Percentiles rank a stretch among this genome's conserved stretches.
Conservation (phyloP, 2,888 invertebrate genomes). For the Xanthorhoe spadicearia region DNA sequence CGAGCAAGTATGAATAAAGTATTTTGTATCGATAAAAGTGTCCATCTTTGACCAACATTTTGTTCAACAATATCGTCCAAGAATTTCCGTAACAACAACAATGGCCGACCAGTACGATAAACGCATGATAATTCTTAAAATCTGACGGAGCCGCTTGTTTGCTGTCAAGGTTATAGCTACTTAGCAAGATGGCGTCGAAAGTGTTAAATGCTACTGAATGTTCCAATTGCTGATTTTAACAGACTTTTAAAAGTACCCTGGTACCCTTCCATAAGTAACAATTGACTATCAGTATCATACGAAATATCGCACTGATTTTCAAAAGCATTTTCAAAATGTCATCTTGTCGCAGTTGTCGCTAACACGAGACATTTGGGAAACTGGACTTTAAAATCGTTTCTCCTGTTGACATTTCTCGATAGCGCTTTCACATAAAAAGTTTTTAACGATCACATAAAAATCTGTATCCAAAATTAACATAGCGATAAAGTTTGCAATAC, state of each 20-base stretch:
- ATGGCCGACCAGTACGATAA: too few relatives aligned
- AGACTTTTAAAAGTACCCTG: not conserved
- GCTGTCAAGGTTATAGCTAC: slow-evolving; percentile 38
- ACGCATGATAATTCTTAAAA: not conserved
- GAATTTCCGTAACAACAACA: too few relatives aligned
- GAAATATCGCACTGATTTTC: slow-evolving; percentile 2
- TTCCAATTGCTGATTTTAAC: slow-evolving; percentile 18
- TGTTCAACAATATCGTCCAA: too few relatives aligned
- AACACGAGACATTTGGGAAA: slow-evolving; percentile 4
- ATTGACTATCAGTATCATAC: slow-evolving; percentile 1
- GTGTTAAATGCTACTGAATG: slow-evolving; percentile 28
- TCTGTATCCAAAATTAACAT: slow-evolving; percentile 9
- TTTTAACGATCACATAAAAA: slow-evolving; percentile 11
- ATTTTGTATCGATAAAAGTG: too few relatives aligned
- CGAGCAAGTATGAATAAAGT: too few relatives aligned
- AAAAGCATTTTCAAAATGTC: not conserved
- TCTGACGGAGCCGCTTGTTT: slow-evolving; percentile 33
- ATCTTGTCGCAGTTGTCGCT: not conserved
- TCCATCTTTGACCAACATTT: too few relatives aligned
- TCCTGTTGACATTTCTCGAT: slow-evolving; percentile 11
- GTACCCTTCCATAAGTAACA: slow-evolving; percentile 10
- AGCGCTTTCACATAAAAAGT: slow-evolving; percentile 18
- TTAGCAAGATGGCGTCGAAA: slow-evolving; percentile 35
- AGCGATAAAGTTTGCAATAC: slow-evolving; percentile 10
- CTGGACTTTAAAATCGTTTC: slow-evolving; percentile 3